Evolutionary conservation across 1,140 invertebrate species (phyloP), one percentile per base, ranked within the genome.

Genomic region (Dolichoris vasculosae): DNA sequence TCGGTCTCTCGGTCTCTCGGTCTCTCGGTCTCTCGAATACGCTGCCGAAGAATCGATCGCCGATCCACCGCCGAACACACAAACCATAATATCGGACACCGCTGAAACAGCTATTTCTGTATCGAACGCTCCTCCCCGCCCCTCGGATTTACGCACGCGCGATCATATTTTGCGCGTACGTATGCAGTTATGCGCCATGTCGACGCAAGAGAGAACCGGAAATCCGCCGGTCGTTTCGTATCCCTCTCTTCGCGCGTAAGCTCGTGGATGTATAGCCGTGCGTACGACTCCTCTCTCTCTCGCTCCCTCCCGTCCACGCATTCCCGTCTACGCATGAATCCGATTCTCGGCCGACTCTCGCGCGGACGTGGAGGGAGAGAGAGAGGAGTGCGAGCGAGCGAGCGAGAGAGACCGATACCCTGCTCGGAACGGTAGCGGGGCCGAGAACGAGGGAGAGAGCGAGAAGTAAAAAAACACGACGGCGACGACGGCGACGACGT

Each of bases 391-490:
- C 26, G 51, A 26, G 26, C 46, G 40, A 77, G 75, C 55, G 30
- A 77, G n/a, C 35, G 30, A 51, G 26, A 51, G 43, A 76, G 75
- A 23, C 38, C 15, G 71, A 40, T n/a, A n/a, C n/a, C n/a, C n/a
- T n/a, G n/a, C n/a, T n/a, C n/a, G n/a, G n/a, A n/a, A n/a, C n/a
- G n/a, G n/a, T 26, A 73, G 69, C 1, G 69, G 35, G 75, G 55
- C 13, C 20, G 32, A 43, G 63, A 46, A n/a, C 30, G 76, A 0
- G 30, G 3, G 77, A 38, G 77, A 43, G 64, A 73, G 48, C n/a
- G 77, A 79, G 48, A 79, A 63, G 51, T 55, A 48, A 71, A 75
- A 71, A 73, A 83, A 73, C 64, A 82, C 46, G 46, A 63, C 76
- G 40, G 30, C 80, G 69, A 82, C 46, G 46, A 63, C 76, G 40